A percentile compares a stretch with the other conserved stretches of the same genome.
These are phyloP conservation scores for Autographa pulchrina DNA, from an alignment of 2,888 invertebrate species.

Conservation along the genomic window DNA sequence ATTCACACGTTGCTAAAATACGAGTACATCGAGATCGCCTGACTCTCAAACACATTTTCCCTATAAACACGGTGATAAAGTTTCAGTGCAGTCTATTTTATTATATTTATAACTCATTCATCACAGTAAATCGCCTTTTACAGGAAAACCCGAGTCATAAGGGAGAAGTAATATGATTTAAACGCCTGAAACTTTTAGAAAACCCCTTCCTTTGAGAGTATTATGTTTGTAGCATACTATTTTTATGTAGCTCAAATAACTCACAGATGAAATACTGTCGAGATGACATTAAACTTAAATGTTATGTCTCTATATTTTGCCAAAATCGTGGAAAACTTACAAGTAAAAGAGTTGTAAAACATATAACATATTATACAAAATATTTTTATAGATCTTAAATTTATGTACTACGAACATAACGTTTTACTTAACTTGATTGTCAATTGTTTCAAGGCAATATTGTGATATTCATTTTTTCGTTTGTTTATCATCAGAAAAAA, in stretches of 20 bases:
- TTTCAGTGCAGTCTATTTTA: constrained; percentile 48
- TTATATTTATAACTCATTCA: constrained; percentile 51
- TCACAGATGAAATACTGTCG: constrained; percentile 1
- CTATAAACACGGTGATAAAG: constrained; percentile 39
- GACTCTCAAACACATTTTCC: constrained; percentile 15
- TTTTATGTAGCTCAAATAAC: background rate
- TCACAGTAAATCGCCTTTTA: constrained; percentile 50
- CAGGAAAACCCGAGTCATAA: constrained; percentile 38
- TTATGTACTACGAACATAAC: too few species aligned
- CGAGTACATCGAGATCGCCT: background rate
- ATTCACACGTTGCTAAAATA: background rate
- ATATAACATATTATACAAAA: background rate
- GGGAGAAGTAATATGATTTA: constrained; percentile 51
- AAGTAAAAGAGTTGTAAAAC: background rate
- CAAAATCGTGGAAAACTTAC: background rate
- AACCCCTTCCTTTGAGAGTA: constrained; percentile 7
- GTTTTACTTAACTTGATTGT: too few species aligned
- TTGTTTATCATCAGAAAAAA: too few species aligned
- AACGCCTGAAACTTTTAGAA: constrained; percentile 32
- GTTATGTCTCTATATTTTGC: background rate
- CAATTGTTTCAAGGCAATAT: too few species aligned
- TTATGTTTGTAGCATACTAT: constrained; percentile 12
- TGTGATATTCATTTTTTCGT: too few species aligned
- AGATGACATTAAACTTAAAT: background rate
- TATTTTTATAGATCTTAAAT: too few species aligned